Percentiles rank a stretch among this genome's conserved stretches.
phyloP scores from a whole-genome alignment of 2,797 vertebrate species.

The Enteromius argenteus region DNA sequence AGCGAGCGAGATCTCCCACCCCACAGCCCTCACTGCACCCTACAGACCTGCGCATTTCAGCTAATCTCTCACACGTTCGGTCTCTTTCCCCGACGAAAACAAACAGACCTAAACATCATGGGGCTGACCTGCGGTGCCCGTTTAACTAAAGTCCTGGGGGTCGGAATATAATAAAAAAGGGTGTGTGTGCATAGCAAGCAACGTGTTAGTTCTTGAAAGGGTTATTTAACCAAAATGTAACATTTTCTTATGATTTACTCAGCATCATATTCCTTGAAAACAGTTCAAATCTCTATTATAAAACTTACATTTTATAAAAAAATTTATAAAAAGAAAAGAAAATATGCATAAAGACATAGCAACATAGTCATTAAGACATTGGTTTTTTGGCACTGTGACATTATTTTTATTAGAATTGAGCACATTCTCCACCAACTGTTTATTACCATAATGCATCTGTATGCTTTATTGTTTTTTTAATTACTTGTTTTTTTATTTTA shows the following conservation, averaged over 20 bases:
- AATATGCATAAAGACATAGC: neutral
- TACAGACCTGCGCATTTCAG: constrained; percentile 51
- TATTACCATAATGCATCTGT: neutral
- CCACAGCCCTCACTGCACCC: constrained; percentile 47
- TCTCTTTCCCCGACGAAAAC: neutral
- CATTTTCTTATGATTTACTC: neutral
- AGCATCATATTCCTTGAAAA: neutral
- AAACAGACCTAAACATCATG: constrained; percentile 36
- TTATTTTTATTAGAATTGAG: neutral
- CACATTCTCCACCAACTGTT: neutral
- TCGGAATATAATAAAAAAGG: constrained; percentile 6
- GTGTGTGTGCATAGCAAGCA: neutral
- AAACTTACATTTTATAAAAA: neutral
- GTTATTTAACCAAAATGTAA: neutral
- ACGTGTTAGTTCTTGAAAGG: neutral
- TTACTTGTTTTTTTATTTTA: neutral
- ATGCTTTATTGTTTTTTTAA: neutral
- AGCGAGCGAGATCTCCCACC: constrained; percentile 37
- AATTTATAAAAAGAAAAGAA: too few species aligned
- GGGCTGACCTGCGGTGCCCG: constrained; percentile 4
- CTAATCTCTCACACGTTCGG: constrained; percentile 44
- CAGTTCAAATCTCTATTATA: neutral
- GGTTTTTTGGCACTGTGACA: neutral
- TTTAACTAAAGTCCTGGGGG: constrained; percentile 19
- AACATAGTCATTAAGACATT: neutral